These are phyloP conservation scores for Nephrocerus scutellatus DNA, from an alignment of 2,888 invertebrate genomes.

Conservation along the genomic window DNA sequence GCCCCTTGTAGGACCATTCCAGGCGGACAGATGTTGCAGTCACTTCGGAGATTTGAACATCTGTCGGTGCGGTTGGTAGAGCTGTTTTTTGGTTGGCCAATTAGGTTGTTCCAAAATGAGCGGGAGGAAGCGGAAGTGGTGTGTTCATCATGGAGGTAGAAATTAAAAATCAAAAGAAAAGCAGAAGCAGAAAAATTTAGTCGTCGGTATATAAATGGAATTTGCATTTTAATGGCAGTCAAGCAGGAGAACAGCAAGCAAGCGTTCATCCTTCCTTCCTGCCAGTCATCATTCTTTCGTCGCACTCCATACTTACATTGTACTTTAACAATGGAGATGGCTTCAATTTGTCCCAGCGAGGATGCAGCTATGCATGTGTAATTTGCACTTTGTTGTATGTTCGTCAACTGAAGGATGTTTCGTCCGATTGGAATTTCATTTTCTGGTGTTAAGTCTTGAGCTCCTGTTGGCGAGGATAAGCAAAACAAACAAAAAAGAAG, in stretches of 20 bases:
- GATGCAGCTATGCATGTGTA: constrained; percentile 96
- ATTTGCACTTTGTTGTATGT: constrained; percentile 88
- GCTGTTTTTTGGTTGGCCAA: too few relatives aligned
- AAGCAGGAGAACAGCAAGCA: neutral
- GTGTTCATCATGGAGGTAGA: too few relatives aligned
- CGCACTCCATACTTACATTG: constrained; percentile 84
- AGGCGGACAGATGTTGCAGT: constrained; percentile 89
- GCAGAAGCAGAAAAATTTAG: neutral
- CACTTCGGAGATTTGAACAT: constrained; percentile 85
- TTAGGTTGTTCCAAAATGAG: neutral
- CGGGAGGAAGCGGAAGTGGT: too few relatives aligned
- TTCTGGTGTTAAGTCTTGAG: constrained; percentile 79
- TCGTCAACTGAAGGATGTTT: constrained; percentile 77
- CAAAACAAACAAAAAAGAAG: neutral
- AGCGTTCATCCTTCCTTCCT: neutral
- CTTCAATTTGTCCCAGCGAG: constrained; percentile 85
- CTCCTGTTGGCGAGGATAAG: constrained; percentile 45
- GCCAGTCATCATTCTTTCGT: too few relatives aligned
- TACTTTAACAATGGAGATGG: constrained; percentile 83
- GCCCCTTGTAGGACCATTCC: constrained; percentile 85
- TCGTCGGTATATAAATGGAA: neutral
- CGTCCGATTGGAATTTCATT: constrained; percentile 78
- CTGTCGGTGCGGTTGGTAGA: constrained; percentile 82
- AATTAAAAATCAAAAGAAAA: neutral
- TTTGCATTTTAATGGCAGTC: neutral